phyloP scores from a whole-genome alignment of 2,113 vertebrate species.

The Lontra canadensis region DNA sequence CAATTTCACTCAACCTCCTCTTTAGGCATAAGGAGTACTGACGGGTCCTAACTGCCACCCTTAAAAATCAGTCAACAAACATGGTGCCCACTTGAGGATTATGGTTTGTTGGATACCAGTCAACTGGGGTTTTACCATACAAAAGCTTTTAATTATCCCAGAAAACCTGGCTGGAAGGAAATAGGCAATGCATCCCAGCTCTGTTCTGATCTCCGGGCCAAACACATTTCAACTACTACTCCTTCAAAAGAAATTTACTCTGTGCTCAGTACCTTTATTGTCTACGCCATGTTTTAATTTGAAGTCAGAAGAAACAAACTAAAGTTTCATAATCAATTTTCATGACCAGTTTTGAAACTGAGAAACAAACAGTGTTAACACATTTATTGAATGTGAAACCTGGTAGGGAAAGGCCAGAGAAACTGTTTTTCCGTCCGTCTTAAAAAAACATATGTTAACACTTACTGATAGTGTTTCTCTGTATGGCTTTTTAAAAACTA shows the following conservation, averaged over 20 bases:
- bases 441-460: conserved; percentile 82
- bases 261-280: conserved; percentile 73
- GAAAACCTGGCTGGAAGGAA: conserved; percentile 63
- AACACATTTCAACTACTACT: conserved; percentile 37
- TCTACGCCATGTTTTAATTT: conserved; percentile 69
- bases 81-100: neutral
- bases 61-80: conserved; percentile 33
- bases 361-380: conserved; percentile 76
- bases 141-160: conserved; percentile 59
- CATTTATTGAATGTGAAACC: conserved; percentile 78
- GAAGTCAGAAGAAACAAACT: conserved; percentile 75
- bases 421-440: conserved; percentile 76
- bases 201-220: conserved; percentile 62
- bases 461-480: conserved; percentile 78
- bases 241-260: conserved; percentile 50
- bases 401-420: conserved; percentile 74
- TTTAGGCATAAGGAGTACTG: neutral
- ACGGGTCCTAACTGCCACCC: neutral
- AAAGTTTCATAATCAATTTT: conserved; percentile 73
- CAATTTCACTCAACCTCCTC: neutral
- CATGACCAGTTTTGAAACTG: conserved; percentile 71
- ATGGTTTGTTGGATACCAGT: neutral
- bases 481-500: conserved; percentile 8
- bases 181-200: conserved; percentile 38
- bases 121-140: conserved; percentile 19